phyloP scores from a whole-genome alignment of 2,888 invertebrate species.

The Thymelicus sylvestris region DNA sequence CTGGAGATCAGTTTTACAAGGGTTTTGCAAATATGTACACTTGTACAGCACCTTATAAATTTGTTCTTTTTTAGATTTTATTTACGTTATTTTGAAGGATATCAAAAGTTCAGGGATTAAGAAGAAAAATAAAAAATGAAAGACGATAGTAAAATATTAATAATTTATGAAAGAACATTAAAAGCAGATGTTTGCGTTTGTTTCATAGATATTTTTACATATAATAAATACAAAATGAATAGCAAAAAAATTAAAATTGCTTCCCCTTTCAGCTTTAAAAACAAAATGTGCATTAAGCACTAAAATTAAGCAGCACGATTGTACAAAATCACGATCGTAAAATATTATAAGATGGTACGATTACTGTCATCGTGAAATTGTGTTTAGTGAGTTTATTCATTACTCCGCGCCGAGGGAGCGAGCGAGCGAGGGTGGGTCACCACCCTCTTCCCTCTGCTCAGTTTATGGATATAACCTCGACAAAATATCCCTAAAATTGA shows the following conservation, averaged over 20 bases:
- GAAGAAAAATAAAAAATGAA: too few species aligned
- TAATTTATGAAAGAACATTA: too few species aligned
- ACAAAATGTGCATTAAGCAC: conserved; percentile 25
- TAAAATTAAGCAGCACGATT: conserved; percentile 28
- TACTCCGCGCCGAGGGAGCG: conserved; percentile 71
- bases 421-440: conserved; percentile 44
- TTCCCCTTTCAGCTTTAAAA: conserved; percentile 14
- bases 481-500: conserved; percentile 85
- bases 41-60: background rate
- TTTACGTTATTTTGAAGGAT: too few species aligned
- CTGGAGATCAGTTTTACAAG: conserved; percentile 30
- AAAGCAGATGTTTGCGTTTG: too few species aligned
- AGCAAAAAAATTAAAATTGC: background rate
- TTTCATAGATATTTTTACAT: too few species aligned
- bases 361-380: conserved; percentile 78
- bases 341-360: conserved; percentile 56
- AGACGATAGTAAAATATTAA: too few species aligned
- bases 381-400: conserved; percentile 82
- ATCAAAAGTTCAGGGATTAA: too few species aligned
- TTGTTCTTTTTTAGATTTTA: background rate
- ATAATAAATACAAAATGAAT: too few species aligned
- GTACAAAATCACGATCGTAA: conserved; percentile 37
- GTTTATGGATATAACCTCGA: conserved; percentile 85
- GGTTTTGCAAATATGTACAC: conserved; percentile 2
- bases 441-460: conserved; percentile 65